Evolutionary conservation across 2,113 vertebrate species (phyloP), one percentile per base, ranked within the genome.

Genomic region (Pseudopodoces humilis): DNA sequence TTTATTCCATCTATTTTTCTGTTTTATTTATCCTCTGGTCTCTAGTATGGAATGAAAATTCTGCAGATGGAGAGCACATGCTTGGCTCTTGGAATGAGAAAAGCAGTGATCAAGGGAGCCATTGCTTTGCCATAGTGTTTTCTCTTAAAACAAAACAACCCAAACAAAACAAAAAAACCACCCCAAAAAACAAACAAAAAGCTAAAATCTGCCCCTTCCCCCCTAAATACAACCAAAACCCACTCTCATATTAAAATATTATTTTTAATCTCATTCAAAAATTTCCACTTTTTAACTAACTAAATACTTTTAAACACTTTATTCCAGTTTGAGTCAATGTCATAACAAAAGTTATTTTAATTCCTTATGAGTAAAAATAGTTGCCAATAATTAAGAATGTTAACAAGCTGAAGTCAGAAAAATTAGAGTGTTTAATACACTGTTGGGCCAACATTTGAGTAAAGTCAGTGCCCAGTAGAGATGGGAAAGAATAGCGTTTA

Each of bases 151-250:
- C 39, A 37, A 24, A 27, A 11, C n/a, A 31, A 39, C 39, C 11
- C 39, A 68, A 60, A 5, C 13, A 31, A 81, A 80, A 31, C 4
- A 33, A 37, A 63, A 20, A 15, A 43, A 23, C 1, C 1, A 3
- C 17, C 2, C 5, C 13, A 1, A 3, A 49, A 43, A 43, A 31
- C 16, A 55, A 64, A 47, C 2, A 25, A 39, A 83, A 15, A 37
- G 6, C 9, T 63, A 22, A 55, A 9, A 28, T 3, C 24, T 56
- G 4, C n/a, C 8, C 4, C 3, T 10, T 15, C 7, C 14, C 6
- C 11, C 5, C 19, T 3, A 64, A 46, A 74, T 41, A 30, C 19
- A 53, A 46, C 9, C 6, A 24, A 70, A 46, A 39, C 4, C 4
- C 11, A 46, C 6, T 2, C 2, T 62, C 1, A 3, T 31, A 4